Conservation (phyloP, 2,113 vertebrate species). For the Callaeas wilsoni region DNA sequence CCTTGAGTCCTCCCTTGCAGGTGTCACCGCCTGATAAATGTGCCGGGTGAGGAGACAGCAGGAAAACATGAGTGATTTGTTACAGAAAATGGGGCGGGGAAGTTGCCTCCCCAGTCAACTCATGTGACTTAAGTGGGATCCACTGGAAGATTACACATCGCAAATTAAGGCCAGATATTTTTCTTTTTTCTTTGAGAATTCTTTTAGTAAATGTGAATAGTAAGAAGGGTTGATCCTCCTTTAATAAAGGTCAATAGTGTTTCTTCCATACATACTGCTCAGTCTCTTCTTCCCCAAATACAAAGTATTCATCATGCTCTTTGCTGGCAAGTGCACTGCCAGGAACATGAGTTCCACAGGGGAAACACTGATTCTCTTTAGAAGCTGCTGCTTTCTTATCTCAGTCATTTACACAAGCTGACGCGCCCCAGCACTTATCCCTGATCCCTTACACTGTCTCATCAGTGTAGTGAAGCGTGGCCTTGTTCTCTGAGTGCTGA, state of each 20-base stretch:
- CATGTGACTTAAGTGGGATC: not conserved
- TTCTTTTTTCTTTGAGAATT: not conserved
- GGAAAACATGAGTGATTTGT: not conserved
- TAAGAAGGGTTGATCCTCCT: not conserved
- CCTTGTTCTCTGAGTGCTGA: not conserved
- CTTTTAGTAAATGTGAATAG: not conserved
- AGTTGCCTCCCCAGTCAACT: not conserved
- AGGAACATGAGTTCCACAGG: not conserved
- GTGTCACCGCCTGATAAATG: not conserved
- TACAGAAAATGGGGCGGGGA: accelerated
- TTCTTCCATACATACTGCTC: not conserved
- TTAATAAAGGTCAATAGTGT: not conserved
- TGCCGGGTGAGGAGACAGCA: not conserved
- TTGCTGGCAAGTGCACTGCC: not conserved
- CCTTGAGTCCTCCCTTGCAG: not conserved
- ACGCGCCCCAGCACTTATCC: not conserved
- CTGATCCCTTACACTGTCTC: not conserved
- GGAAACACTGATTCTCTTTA: not conserved
- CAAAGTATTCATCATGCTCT: not conserved
- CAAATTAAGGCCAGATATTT: not conserved
- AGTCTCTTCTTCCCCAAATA: not conserved
- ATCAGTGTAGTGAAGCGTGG: not conserved
- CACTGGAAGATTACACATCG: not conserved
- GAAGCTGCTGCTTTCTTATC: not conserved
- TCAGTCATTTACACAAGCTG: not conserved